A percentile compares a stretch with the other conserved stretches of the same genome.
Evolutionary conservation across 2,797 vertebrate genomes (phyloP).

Genomic region (Sardinella longiceps): DNA sequence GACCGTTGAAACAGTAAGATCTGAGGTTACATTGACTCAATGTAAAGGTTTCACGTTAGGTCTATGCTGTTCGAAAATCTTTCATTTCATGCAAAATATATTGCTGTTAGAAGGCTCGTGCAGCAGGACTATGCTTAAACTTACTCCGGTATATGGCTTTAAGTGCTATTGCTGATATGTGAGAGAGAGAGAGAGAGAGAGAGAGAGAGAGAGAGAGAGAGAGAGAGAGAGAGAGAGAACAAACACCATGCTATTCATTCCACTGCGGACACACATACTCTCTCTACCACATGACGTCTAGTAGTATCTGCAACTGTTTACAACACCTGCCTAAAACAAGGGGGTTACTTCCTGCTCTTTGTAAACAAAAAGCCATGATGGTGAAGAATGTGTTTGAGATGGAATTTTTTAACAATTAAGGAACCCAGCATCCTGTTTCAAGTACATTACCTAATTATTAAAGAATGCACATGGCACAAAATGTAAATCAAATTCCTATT

Average conservation of each 20-base stretch:
- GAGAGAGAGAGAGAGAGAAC: not conserved
- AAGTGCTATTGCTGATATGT: too few relatives aligned
- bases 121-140: too few relatives aligned
- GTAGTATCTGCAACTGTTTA: not conserved
- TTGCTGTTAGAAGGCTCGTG: too few relatives aligned
- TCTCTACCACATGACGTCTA: not conserved
- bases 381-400: not conserved
- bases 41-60: too few relatives aligned
- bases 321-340: not conserved
- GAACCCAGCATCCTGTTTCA: not conserved
- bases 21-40: too few relatives aligned
- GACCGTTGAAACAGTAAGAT: too few relatives aligned
- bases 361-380: not conserved
- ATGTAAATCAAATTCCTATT: not conserved
- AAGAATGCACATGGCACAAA: not conserved
- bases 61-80: too few relatives aligned
- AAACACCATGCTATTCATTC: not conserved
- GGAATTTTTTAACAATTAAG: not conserved
- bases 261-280: not conserved
- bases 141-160: too few relatives aligned
- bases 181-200: not conserved
- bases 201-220: not conserved
- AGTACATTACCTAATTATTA: not conserved
- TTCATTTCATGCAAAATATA: too few relatives aligned
- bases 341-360: not conserved